Base-by-base conservation (phyloP, 2,888 invertebrate genomes). In the Lithophane ornitopus region DNA sequence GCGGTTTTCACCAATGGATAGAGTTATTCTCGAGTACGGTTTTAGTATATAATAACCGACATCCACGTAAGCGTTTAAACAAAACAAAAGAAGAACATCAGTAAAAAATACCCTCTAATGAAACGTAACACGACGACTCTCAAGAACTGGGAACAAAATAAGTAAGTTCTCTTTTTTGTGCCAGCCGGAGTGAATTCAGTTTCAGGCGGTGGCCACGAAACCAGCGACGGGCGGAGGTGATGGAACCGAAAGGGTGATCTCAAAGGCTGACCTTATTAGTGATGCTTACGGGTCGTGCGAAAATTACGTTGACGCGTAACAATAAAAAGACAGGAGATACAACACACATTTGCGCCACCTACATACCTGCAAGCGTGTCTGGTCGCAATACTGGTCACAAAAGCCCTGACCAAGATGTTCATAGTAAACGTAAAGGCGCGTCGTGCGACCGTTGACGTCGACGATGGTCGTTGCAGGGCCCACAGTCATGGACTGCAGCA, bases 161-260 rank as follows among this genome's bases (percentile, higher is more conserved):
- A 83, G 85, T 79, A 85, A 87, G 74, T 85, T 78, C 72, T 78
- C 65, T 80, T 70, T 80, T 80, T 85, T 83, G 76, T 71, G 59
- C 75, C 75, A 76, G 62, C 61, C 74, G 56, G 71, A 70, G 81
- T 63, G 76, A 81, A 76, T 85, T 82, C 76, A 82, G 86, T 65
- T 76, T 52, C 77, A 71, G 12, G 0, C 7, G 54, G 11, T 0
- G 52, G 76, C 11, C 69, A 76, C 22, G 2, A 76, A 76, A 39
- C 3, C n/a, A 6, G 67, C 3, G n/a, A 8, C 2, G 46, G 26
- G 4, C 4, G 19, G 22, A 0, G 11, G 34, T 0, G 12, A n/a
- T 0, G 11, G 9, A 58, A 58, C 61, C 7, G 12, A 41, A 70
- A 62, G 0, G 16, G 26, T 4, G 9, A 41, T 63, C 9, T 28